Base-by-base conservation (phyloP, 2,888 invertebrate species). In the Hypomecis atomaria region DNA sequence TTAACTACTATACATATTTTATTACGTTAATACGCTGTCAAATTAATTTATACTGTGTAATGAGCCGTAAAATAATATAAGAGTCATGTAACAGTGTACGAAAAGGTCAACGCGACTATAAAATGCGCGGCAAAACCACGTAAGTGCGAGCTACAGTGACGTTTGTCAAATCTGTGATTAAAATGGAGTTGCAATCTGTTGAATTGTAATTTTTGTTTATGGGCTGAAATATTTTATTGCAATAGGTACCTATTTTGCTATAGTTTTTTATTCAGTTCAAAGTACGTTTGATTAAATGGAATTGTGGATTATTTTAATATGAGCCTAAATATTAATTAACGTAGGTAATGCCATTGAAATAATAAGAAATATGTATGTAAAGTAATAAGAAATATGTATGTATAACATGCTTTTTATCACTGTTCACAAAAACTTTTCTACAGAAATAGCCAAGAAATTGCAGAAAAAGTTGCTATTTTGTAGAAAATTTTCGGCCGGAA, bases 41-140 rank as follows among this genome's bases (percentile, higher is more conserved):
- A 33, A 47, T 56, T 56, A 56, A 48, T 56, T 56, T 56, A 56
- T 44, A 52, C 13, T 13, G 40, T 0, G 7, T 54, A 37, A 62
- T 57, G 10, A 8, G 40, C 10, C n/a, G 34, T 66, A 56, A 60
- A 40, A 69, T 43, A 53, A 36, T 33, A 49, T 34, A 45, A 67
- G 62, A 70, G 42, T 54, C 57, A 66, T 62, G 53, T 50, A 54
- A 52, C 38, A 48, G 44, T 23, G 23, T 65, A 52, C 47, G 62
- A 65, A 71, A 65, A 50, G 69, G 66, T 55, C 60, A 70, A 69
- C 65, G 70, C 69, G 62, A 52, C 53, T 13, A 60, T 47, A 52
- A 37, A 58, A 38, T 65, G 77, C 63, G 71, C 71, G 55, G 52
- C 57, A 74, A 72, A 75, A 74, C 6, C 9, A 23, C 71, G 42